Evolutionary conservation across 2,888 invertebrate genomes (phyloP), one percentile per base, ranked within the genome.

Genomic region (Bombyx huttoni): DNA sequence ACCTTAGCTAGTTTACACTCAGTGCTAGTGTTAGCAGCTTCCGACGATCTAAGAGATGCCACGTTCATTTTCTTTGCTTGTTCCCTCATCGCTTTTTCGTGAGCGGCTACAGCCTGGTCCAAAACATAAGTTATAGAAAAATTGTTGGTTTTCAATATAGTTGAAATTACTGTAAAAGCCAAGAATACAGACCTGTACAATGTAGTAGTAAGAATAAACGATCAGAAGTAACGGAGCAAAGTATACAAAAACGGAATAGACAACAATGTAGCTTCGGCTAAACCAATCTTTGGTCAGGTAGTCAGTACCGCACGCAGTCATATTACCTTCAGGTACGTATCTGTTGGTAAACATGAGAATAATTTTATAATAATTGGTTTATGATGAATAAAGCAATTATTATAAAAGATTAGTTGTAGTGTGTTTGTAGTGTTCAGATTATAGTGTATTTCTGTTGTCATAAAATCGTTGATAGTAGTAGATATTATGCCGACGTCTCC

Each of bases 61-160:
- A 96, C 96, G 78, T 96, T 96, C 96, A 96, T 96, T 84, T 96
- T 96, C 83, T 96, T 96, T 51, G 96, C 96, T 82, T 96, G 96
- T 76, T 96, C 96, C 64, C 95, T 90, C 94, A 96, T 95, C 48
- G 90, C 91, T 69, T 92, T 95, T 79, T 96, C 96, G 85, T 96
- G 96, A 64, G 93, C 94, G 53, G 93, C 89, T 54, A 95, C 95
- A 60, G 95, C 95, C 90, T 93, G 70, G 34, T 65, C 49, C 40
- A 49, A 13, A 35, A 49, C 8, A 1, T 14, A n/a, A 13, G 45
- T 6, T 40, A 9, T 13, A 14, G 13, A 40, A 40, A 0, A 14
- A 35, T 14, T 6, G 2, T 10, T 13, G n/a, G 24, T 1, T 10
- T 14, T 12, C 9, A 3, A 40, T 14, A 24, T 24, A 24, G 24